Evolutionary conservation across 2,888 invertebrate species (phyloP).

Genomic region (Selenia dentaria): DNA sequence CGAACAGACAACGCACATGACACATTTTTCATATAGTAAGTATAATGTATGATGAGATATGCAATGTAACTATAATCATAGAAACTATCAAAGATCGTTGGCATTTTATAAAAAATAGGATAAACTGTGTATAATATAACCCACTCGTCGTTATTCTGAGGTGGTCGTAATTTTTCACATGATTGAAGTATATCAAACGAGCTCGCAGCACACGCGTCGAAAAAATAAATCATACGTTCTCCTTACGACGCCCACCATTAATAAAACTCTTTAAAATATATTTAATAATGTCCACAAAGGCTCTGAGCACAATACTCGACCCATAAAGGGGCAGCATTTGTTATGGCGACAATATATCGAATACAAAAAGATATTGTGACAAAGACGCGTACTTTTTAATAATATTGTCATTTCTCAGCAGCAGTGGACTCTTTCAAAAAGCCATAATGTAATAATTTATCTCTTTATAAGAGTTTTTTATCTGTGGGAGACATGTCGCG

Average conservation of each 20-base stretch:
- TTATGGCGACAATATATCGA: slow-evolving; percentile 84
- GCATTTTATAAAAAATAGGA: too few relatives aligned
- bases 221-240: slow-evolving; percentile 83
- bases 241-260: slow-evolving; percentile 81
- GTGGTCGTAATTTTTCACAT: slow-evolving; percentile 46
- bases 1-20: too few relatives aligned
- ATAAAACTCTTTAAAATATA: slow-evolving; percentile 84
- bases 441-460: slow-evolving; percentile 84
- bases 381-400: slow-evolving; percentile 84
- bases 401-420: slow-evolving; percentile 85
- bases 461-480: slow-evolving; percentile 82
- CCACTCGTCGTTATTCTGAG: slow-evolving; percentile 25
- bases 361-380: slow-evolving; percentile 85
- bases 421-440: slow-evolving; percentile 85
- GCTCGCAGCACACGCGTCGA: slow-evolving; percentile 79
- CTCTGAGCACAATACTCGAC: slow-evolving; percentile 74
- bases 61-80: too few relatives aligned
- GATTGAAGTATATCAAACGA: slow-evolving; percentile 72
- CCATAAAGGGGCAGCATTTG: slow-evolving; percentile 83
- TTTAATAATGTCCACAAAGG: slow-evolving; percentile 84
- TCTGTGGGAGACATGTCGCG: slow-evolving; percentile 68
- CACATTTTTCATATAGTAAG: too few relatives aligned
- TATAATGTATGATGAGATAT: too few relatives aligned
- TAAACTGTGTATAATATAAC: too few relatives aligned
- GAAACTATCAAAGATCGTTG: too few relatives aligned